Conservation (phyloP, 2,888 invertebrate species). For the Octodonta nipae region DNA sequence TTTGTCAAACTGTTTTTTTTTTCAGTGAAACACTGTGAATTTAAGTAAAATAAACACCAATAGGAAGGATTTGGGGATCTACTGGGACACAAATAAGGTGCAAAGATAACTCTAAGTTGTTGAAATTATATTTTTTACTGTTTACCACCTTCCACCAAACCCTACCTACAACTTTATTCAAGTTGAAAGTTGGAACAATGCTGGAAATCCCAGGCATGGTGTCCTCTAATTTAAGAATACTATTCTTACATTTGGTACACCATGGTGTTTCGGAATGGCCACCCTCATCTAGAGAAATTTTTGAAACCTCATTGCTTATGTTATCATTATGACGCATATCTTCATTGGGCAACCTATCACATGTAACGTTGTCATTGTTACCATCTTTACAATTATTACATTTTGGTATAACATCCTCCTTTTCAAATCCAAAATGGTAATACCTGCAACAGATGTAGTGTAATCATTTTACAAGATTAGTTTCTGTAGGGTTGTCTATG, state of each 20-base stretch:
- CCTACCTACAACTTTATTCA: constrained; percentile 11
- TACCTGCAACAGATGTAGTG: constrained; percentile 39
- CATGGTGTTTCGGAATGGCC: constrained; percentile 26
- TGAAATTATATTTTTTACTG: neutral
- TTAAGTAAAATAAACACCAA: no score
- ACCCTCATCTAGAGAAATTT: constrained; percentile 30
- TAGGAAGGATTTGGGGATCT: no score
- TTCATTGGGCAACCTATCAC: constrained; percentile 11
- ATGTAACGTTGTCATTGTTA: constrained; percentile 7
- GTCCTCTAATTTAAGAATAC: constrained; percentile 35
- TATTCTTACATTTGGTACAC: constrained; percentile 41
- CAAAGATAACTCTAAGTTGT: neutral
- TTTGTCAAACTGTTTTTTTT: no score
- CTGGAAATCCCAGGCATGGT: constrained; percentile 38
- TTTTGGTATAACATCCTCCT: constrained; percentile 37
- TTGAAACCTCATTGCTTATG: constrained; percentile 29
- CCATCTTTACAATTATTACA: constrained; percentile 17
- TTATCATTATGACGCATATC: constrained; percentile 18
- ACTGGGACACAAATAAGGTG: no score
- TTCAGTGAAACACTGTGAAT: no score
- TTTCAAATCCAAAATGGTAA: constrained; percentile 54
- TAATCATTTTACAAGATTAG: no score
- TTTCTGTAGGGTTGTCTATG: no score
- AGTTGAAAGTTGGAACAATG: constrained; percentile 34
- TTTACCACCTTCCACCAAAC: neutral